Conservation (phyloP, 2,888 invertebrate species). For the Elysia crispata region DNA sequence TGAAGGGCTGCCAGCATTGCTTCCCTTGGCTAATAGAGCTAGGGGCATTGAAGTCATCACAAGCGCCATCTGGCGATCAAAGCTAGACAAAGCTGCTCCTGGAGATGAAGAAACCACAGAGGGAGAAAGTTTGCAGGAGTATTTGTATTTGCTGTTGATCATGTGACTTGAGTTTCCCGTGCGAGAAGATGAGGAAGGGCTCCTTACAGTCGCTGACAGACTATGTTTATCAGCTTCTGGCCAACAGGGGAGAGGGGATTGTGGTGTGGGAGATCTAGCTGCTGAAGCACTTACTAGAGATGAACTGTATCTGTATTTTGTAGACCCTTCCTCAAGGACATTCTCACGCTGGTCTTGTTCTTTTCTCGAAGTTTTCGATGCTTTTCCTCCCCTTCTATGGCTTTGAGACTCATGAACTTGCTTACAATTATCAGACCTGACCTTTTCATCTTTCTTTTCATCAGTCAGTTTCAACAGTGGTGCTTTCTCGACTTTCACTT, state of each 20-base stretch:
- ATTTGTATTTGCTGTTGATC: conserved; percentile 31
- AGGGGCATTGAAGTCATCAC: conserved; percentile 37
- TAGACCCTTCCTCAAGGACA: too few species aligned
- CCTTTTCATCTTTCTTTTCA: background rate
- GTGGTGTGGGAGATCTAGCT: too few species aligned
- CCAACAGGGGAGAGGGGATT: too few species aligned
- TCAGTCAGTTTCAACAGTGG: too few species aligned
- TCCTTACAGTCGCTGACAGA: background rate
- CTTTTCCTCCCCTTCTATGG: background rate
- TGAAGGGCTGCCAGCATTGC: conserved; percentile 5
- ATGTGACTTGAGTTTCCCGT: background rate
- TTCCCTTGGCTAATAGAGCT: conserved; percentile 35
- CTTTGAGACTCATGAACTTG: background rate
- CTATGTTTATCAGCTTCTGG: too few species aligned
- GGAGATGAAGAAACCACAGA: conserved; percentile 14
- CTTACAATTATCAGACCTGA: background rate
- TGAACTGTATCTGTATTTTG: too few species aligned
- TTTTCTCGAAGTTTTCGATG: background rate
- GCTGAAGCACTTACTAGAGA: background rate
- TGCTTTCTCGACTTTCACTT: too few species aligned
- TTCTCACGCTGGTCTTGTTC: background rate
- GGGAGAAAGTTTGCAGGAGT: conserved; percentile 28
- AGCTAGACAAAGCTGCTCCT: background rate
- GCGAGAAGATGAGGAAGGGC: background rate
- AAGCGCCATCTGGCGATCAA: conserved; percentile 41